These are phyloP conservation scores for Paracanthobrama guichenoti DNA, from an alignment of 2,113 vertebrate species.

Conservation along the genomic window DNA sequence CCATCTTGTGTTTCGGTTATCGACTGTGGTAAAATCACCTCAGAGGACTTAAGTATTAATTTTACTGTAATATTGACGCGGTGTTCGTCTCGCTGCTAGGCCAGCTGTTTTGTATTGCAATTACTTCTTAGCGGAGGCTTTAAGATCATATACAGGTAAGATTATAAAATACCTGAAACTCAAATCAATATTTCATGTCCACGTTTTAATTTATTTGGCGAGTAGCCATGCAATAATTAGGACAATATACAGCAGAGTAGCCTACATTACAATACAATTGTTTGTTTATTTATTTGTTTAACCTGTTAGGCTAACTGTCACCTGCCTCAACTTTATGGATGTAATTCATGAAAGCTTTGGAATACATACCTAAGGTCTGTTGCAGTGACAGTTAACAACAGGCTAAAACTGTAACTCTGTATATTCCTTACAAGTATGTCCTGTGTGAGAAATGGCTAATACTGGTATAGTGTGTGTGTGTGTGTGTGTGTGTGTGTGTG, in stretches of 20 bases:
- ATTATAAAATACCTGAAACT: not conserved
- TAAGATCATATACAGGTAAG: not conserved
- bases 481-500: too few species aligned
- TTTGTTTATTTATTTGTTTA: too few species aligned
- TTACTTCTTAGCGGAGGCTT: not conserved
- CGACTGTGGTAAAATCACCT: not conserved
- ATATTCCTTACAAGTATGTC: not conserved
- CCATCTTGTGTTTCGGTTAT: not conserved
- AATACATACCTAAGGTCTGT: too few species aligned
- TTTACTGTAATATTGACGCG: not conserved
- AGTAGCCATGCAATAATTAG: not conserved
- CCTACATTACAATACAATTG: too few species aligned
- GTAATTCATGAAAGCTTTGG: too few species aligned
- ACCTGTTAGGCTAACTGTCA: too few species aligned
- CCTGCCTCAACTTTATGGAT: too few species aligned
- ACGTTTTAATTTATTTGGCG: not conserved
- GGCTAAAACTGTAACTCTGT: too few species aligned
- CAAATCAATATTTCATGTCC: not conserved
- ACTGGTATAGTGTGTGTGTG: not conserved
- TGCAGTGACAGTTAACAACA: too few species aligned
- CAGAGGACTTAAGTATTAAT: not conserved
- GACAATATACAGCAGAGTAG: not conserved
- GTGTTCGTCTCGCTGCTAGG: not conserved
- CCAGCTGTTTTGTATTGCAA: not conserved
- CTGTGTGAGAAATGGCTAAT: not conserved